Evolutionary conservation across 2,888 invertebrate genomes (phyloP), one percentile per base, ranked within the genome.

Genomic region (Dryobota labecula): DNA sequence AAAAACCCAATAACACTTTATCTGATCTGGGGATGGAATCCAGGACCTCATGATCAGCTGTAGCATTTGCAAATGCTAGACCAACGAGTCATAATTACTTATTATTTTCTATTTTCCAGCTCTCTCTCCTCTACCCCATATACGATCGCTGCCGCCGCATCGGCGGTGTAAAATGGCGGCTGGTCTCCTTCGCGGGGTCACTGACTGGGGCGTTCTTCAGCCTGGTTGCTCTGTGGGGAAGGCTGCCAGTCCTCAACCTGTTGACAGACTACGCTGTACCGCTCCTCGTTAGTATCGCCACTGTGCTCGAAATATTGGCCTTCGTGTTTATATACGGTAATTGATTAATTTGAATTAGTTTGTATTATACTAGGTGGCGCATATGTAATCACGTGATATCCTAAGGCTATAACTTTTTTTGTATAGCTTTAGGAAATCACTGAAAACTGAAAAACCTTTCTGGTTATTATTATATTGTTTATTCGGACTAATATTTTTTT

Each of bases 261-360:
- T 36, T 94, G 0, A 94, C 94, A 45, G 92, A 94, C 67, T 77
- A 88, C 8, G 89, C 89, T 1, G 85, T 93, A 2, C 95, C 95
- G 0, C 67, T 92, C 5, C 86, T 95, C 3, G 76, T 91, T 65
- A 87, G 86, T 64, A 5, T 91, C 5, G 87, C 92, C 0, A 92
- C 93, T 2, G 73, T 90, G 1, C 57, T 92, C 0, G 95, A 96
- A 73, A 88, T 94, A 62, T 72, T 89, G 18, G 92, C 92, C 0
- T 93, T 95, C 71, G 84, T 92, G 2, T 91, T 92, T 64, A 89
- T 95, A 70, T 95, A 95, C 71, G 95, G 95, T 95, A 82, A 74
- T 13, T 38, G 2, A 15, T 58, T 66, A 1, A 49, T 68, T 49
- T 47, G 2, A 15, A 57, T 51, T 33, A 11, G 27, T 51, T 11